Conservation (phyloP, 1,140 invertebrate genomes). For the Microplitis demolitor region DNA sequence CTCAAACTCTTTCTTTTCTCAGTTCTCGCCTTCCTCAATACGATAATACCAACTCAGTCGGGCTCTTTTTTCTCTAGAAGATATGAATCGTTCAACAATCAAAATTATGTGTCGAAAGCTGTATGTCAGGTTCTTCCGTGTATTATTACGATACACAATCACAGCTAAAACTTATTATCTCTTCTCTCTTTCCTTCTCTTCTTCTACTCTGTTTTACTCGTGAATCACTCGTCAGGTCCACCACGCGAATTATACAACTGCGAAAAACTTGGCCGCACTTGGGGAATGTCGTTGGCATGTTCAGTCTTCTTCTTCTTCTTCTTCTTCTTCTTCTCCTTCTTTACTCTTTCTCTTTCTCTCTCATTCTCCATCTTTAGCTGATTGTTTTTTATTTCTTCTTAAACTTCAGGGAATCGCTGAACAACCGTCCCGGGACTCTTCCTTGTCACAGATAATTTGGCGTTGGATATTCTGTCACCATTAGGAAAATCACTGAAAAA, state of each 20-base stretch:
- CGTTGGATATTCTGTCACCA: too few relatives aligned
- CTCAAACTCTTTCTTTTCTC: conserved; percentile 11
- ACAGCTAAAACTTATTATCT: background rate
- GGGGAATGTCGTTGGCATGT: conserved; percentile 61
- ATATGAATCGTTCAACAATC: conserved; percentile 20
- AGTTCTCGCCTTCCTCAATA: conserved; percentile 2
- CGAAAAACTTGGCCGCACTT: conserved; percentile 37
- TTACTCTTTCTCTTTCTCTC: background rate
- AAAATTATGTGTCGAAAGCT: background rate
- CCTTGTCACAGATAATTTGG: background rate
- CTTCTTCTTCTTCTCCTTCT: conserved; percentile 1
- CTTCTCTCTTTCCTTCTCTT: background rate
- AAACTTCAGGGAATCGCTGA: background rate
- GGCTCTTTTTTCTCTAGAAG: conserved; percentile 12
- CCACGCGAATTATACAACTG: conserved; percentile 9
- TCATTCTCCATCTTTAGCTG: background rate
- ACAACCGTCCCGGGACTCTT: conserved; percentile 8
- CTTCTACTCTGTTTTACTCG: background rate
- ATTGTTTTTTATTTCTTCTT: background rate
- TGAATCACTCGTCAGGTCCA: conserved; percentile 6
- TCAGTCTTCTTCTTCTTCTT: conserved; percentile 30
- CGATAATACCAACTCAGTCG: background rate
- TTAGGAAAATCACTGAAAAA: too few relatives aligned
- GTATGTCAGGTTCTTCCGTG: conserved; percentile 11
- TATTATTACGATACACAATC: background rate